These are phyloP conservation scores for Melospiza georgiana DNA, from an alignment of 2,113 vertebrate genomes.

Conservation along the genomic window DNA sequence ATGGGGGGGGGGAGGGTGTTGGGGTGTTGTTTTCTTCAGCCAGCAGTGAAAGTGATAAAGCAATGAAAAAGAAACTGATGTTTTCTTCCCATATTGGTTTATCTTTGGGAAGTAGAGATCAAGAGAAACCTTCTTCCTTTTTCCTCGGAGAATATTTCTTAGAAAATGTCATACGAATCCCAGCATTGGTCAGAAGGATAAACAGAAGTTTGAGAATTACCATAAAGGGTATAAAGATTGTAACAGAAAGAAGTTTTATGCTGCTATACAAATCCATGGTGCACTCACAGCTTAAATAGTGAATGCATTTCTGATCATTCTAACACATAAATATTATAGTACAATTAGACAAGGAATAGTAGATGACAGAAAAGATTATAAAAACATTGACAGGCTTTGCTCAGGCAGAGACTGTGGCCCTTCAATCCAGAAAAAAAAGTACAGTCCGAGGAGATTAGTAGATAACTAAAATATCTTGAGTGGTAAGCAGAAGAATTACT, in stretches of 20 bases:
- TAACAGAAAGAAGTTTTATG: background rate
- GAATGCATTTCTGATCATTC: background rate
- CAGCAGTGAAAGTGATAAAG: background rate
- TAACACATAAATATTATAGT: background rate
- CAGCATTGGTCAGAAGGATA: background rate
- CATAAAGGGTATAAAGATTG: background rate
- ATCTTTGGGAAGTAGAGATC: background rate
- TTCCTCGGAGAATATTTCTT: background rate
- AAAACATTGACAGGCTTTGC: background rate
- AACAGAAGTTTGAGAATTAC: background rate
- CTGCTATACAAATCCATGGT: background rate
- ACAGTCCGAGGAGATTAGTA: background rate
- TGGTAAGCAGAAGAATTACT: background rate
- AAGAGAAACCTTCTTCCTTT: background rate
- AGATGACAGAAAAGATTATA: background rate
- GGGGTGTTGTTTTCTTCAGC: background rate
- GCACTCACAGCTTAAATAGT: background rate
- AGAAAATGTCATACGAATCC: background rate
- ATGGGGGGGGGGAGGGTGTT: rapidly evolving
- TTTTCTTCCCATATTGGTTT: background rate
- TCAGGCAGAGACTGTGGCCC: background rate
- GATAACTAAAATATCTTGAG: background rate
- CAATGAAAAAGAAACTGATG: background rate
- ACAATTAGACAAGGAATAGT: background rate
- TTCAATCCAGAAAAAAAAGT: background rate